Base-by-base conservation (phyloP, 2,888 invertebrate species). In the Marasmarcha lunaedactyla region DNA sequence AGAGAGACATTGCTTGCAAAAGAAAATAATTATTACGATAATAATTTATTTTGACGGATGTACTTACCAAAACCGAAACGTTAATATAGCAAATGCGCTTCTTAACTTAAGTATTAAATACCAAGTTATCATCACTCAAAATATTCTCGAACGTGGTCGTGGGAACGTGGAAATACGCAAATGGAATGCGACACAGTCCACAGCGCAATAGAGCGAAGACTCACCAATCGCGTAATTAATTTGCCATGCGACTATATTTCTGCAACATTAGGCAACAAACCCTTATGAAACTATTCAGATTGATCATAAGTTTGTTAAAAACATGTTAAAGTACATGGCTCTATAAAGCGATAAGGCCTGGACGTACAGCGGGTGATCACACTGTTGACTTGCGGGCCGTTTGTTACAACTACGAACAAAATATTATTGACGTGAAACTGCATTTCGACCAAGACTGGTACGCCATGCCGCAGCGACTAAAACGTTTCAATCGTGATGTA, bases 241-340 rank as follows among this genome's bases (percentile, higher is more conserved):
- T 33, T 51, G 11, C 59, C 57, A 4, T 39, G 46, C 33, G 57
- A 59, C 14, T 60, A 56, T 47, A 38, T 49, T 4, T 27, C 39
- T 26, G 40, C 49, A 14, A 46, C 49, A 2, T 1, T 15, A 14
- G 37, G 20, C 20, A 37, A 11, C 41, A 20, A 37, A 36, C 15
- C 42, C 43, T 33, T 46, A 48, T 25, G 43, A 47, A 34, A n/a
- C n/a, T n/a, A n/a, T 38, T 25, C 25, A 14, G 41, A 25, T 45
- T 34, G 36, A 44, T 41, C 41, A 38, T 15, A 13, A 40, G 26
- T 46, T 46, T 36, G 39, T 44, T 25, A 45, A 45, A 38, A 25
- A 44, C 41, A 44, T 30, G 40, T 27, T 37, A 37, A 27, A 33
- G 33, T 25, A 39, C 33, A 20, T 42, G 36, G 40, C 14, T 42